Conservation (phyloP, 2,797 vertebrate species). For the Xenopus petersii region DNA sequence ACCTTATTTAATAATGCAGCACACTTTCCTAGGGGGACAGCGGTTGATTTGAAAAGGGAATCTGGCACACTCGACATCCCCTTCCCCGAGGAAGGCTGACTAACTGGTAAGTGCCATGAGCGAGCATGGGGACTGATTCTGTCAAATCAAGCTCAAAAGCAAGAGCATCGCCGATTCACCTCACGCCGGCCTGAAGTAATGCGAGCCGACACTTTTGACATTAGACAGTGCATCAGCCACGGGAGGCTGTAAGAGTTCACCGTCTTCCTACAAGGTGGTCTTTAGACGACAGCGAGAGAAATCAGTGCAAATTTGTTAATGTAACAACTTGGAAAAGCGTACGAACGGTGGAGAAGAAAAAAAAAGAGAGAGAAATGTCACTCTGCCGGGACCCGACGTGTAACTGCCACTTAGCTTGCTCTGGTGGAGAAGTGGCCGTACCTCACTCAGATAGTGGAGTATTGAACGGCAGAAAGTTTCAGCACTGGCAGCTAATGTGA, state of each 20-base stretch:
- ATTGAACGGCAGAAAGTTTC: slow-evolving; percentile 34
- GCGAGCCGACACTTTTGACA: slow-evolving; percentile 81
- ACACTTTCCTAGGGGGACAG: slow-evolving; percentile 71
- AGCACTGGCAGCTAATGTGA: slow-evolving; percentile 33
- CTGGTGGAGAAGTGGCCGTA: slow-evolving; percentile 44
- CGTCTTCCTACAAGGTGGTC: slow-evolving; percentile 69
- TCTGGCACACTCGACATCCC: slow-evolving; percentile 77
- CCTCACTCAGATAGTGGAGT: slow-evolving; percentile 13
- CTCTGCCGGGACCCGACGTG: slow-evolving; percentile 61
- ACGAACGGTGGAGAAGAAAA: slow-evolving; percentile 61
- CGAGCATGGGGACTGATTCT: slow-evolving; percentile 71
- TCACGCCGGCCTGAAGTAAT: slow-evolving; percentile 75
- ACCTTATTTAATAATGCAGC: slow-evolving; percentile 75
- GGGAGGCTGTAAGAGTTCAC: slow-evolving; percentile 68
- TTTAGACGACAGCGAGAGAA: slow-evolving; percentile 75
- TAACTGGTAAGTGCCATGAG: slow-evolving; percentile 85
- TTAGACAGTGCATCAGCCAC: slow-evolving; percentile 78
- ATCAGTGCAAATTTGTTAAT: slow-evolving; percentile 77
- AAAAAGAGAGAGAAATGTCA: slow-evolving; percentile 62
- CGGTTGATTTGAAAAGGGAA: slow-evolving; percentile 73
- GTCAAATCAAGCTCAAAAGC: slow-evolving; percentile 76
- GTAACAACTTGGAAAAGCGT: slow-evolving; percentile 76
- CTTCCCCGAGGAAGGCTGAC: slow-evolving; percentile 71
- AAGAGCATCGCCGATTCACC: slow-evolving; percentile 69
- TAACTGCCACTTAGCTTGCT: slow-evolving; percentile 53